These are phyloP conservation scores for Mionectes macconnelli DNA, from an alignment of 2,113 vertebrate species.

Conservation along the genomic window DNA sequence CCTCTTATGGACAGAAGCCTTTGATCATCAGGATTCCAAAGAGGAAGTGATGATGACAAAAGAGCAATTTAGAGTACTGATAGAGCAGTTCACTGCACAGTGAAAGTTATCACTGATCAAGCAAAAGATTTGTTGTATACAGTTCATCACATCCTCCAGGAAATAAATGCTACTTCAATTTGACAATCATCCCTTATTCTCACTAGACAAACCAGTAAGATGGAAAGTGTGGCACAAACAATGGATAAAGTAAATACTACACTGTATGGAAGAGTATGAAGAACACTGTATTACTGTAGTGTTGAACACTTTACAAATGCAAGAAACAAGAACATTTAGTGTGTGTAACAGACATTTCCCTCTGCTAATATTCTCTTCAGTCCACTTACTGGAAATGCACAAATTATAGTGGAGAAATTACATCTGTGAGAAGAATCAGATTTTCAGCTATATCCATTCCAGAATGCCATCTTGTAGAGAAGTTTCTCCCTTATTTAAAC, in stretches of 20 bases:
- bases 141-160: not conserved
- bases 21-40: not conserved
- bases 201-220: not conserved
- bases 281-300: not conserved
- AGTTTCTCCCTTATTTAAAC: not conserved
- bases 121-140: not conserved
- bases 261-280: not conserved
- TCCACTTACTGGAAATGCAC: not conserved
- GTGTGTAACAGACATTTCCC: not conserved
- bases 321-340: not conserved
- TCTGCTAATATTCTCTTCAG: not conserved
- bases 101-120: not conserved
- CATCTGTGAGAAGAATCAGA: not conserved
- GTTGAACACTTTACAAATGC: not conserved
- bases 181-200: not conserved
- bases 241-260: not conserved
- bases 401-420: not conserved
- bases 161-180: not conserved
- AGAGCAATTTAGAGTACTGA: not conserved
- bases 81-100: not conserved
- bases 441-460: not conserved
- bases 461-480: not conserved
- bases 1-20: not conserved
- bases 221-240: not conserved
- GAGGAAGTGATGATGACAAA: not conserved